Evolutionary conservation across 2,797 vertebrate species (phyloP).

Genomic region (Paramormyrops hopkinsi): DNA sequence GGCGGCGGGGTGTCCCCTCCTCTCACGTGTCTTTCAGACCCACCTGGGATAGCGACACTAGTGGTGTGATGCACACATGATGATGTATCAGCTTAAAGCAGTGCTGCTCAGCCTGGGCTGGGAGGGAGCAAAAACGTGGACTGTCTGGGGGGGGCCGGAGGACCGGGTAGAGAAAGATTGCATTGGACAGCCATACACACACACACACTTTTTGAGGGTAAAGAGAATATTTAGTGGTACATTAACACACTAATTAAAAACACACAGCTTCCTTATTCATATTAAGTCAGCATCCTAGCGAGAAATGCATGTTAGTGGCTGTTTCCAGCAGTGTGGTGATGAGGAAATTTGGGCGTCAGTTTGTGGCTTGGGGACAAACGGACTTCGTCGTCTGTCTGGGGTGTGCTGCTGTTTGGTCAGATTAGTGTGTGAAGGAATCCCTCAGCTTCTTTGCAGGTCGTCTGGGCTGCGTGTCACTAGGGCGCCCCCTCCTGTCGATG

Average conservation of each 20-base stretch:
- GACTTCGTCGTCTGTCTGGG: not conserved
- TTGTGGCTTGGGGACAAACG: not conserved
- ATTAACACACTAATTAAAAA: not conserved
- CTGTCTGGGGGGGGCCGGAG: not conserved
- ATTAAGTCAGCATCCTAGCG: not conserved
- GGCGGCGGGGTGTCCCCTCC: too few relatives aligned
- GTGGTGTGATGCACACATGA: not conserved
- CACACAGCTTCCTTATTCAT: not conserved
- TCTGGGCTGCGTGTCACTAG: not conserved
- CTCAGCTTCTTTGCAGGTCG: not conserved
- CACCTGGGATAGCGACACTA: not conserved
- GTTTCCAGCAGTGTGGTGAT: not conserved
- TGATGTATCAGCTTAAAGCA: not conserved
- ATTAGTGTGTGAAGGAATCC: not conserved
- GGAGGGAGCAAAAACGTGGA: not conserved
- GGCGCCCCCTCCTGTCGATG: not conserved
- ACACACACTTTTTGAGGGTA: not conserved
- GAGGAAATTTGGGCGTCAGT: not conserved
- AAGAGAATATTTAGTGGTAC: not conserved
- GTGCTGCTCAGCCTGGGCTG: not conserved
- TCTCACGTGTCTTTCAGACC: not conserved
- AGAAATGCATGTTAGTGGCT: not conserved
- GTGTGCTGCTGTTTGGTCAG: not conserved
- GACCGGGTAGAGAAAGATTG: not conserved
- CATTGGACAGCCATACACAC: not conserved